Evolutionary conservation across 2,888 invertebrate species (phyloP).

Genomic region (Germaria angustata): DNA sequence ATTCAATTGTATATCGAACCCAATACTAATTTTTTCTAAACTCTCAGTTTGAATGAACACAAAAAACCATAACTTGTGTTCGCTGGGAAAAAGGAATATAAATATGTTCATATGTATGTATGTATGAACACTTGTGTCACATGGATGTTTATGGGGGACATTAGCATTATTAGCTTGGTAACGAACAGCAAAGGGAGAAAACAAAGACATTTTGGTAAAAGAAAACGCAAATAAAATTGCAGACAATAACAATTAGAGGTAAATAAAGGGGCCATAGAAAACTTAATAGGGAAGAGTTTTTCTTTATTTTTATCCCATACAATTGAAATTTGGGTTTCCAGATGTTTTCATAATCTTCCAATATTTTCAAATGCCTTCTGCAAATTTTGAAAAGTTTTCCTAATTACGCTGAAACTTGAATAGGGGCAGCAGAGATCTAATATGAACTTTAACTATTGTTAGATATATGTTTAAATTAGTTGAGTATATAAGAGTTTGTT

Average conservation of each 20-base stretch:
- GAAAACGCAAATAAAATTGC: neutral
- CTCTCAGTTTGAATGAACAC: too few relatives aligned
- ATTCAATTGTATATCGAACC: too few relatives aligned
- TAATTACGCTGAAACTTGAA: too few relatives aligned
- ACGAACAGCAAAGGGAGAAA: neutral
- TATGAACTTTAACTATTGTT: neutral
- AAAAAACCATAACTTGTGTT: neutral
- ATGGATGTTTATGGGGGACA: slow-evolving; percentile 7
- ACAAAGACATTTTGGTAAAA: neutral
- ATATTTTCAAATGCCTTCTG: slow-evolving; percentile 4
- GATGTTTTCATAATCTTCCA: neutral
- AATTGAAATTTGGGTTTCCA: neutral
- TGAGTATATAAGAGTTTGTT: too few relatives aligned
- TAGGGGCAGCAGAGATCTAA: neutral
- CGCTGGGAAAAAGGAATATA: neutral
- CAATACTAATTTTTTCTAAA: too few relatives aligned
- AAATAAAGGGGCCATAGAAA: slow-evolving; percentile 15
- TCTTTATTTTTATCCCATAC: neutral
- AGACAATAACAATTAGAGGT: slow-evolving; percentile 22
- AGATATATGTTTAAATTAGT: too few relatives aligned
- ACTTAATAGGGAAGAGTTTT: slow-evolving; percentile 32
- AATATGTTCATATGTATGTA: neutral
- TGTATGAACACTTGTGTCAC: neutral
- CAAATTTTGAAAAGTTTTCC: slow-evolving; percentile 33
- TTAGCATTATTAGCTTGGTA: slow-evolving; percentile 40